Percentiles rank a stretch among this genome's conserved stretches.
Evolutionary conservation across 2,113 vertebrate species (phyloP).

Genomic region (Mesocricetus auratus): DNA sequence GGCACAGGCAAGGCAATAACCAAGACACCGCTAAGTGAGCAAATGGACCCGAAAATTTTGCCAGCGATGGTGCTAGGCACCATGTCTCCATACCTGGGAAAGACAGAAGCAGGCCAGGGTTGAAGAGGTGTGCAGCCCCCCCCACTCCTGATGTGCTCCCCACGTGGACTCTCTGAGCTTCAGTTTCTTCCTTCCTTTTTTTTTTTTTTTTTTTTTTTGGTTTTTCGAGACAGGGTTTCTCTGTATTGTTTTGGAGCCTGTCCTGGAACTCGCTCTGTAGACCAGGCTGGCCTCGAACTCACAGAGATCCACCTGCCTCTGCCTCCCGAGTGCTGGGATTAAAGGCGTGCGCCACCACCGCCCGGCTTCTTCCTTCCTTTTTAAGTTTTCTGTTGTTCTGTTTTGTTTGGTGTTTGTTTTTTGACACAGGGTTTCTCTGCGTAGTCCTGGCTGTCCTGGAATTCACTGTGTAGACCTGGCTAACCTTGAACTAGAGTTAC

Average conservation of each 20-base stretch:
- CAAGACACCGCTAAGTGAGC: conserved; percentile 94
- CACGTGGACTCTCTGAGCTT: conserved; percentile 8
- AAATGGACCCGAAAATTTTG: conserved; percentile 96
- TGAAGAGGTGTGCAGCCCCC: not conserved
- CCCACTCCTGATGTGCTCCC: not conserved
- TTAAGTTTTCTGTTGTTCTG: too few species aligned
- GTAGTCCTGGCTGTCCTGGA: not conserved
- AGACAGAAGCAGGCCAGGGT: conserved; percentile 37
- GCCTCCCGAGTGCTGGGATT: too few species aligned
- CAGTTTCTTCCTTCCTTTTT: not conserved
- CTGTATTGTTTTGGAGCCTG: not conserved
- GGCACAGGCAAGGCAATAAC: conserved; percentile 95
- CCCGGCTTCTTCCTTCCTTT: too few species aligned
- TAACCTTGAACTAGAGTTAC: not conserved
- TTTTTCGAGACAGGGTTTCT: not conserved
- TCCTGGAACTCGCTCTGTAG: not conserved
- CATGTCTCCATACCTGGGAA: conserved; percentile 86
- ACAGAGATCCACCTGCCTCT: not conserved
- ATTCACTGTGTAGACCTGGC: not conserved
- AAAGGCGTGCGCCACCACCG: not conserved
- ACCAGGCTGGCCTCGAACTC: not conserved
- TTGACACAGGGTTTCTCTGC: not conserved
- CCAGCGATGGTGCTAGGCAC: conserved; percentile 89
- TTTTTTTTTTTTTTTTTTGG: not conserved
- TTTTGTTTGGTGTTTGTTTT: too few species aligned